Conservation (phyloP, 2,113 vertebrate species). For the Pimephales promelas region DNA sequence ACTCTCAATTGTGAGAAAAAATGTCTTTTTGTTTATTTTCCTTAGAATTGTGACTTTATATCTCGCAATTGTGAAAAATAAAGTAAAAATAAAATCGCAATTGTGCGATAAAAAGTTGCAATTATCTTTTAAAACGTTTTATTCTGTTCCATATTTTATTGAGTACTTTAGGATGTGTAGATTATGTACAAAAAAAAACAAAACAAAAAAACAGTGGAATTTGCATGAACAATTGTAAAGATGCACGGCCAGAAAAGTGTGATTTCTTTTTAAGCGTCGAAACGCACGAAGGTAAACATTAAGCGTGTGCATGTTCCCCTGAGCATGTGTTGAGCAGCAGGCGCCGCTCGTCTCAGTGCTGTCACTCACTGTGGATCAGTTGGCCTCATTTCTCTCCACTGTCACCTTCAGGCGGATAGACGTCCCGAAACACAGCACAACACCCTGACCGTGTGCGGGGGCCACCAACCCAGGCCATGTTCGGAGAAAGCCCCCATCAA, state of each 20-base stretch:
- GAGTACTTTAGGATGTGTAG: not conserved
- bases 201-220: not conserved
- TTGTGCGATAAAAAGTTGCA: too few species aligned
- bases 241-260: not conserved
- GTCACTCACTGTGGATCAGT: constrained; percentile 55
- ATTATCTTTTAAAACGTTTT: too few species aligned
- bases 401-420: constrained; percentile 55
- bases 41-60: too few species aligned
- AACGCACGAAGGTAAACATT: not conserved
- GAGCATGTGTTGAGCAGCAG: constrained; percentile 48
- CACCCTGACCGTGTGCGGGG: constrained; percentile 18
- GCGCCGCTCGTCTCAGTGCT: constrained; percentile 45
- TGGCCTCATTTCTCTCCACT: constrained; percentile 45
- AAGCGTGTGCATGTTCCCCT: constrained; percentile 14
- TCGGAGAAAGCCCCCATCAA: constrained; percentile 44
- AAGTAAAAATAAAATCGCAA: too few species aligned
- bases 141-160: too few species aligned
- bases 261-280: not conserved
- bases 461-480: constrained; percentile 53
- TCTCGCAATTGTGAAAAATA: too few species aligned
- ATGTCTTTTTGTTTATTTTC: too few species aligned
- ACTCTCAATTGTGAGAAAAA: too few species aligned
- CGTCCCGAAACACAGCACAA: constrained; percentile 37
- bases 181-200: too few species aligned
- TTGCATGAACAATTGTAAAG: not conserved